Evolutionary conservation across 2,888 invertebrate genomes (phyloP).

Genomic region (Eupeodes luniger): DNA sequence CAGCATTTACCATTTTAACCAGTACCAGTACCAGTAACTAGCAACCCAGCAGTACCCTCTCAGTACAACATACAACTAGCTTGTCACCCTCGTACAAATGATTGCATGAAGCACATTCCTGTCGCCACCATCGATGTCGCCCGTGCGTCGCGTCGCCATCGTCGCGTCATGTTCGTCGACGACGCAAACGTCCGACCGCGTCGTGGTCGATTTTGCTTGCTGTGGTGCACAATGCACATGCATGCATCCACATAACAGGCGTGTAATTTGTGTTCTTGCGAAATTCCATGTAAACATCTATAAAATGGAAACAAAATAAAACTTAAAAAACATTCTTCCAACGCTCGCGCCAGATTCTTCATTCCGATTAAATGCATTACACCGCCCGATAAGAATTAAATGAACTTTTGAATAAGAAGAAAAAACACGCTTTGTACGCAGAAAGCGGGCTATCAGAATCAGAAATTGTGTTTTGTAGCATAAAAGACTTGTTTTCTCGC

Average conservation of each 20-base stretch:
- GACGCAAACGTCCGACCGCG: not conserved
- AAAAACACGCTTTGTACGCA: not conserved
- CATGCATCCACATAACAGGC: conserved; percentile 45
- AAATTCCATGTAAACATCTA: conserved; percentile 73
- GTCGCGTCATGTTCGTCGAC: not conserved
- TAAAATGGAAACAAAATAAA: conserved; percentile 53
- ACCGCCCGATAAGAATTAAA: conserved; percentile 71
- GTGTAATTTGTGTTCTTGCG: conserved; percentile 71
- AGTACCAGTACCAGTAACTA: not conserved
- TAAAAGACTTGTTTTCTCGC: not conserved
- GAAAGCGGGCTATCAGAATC: conserved; percentile 16
- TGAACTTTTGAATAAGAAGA: conserved; percentile 61
- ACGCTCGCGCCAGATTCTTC: conserved; percentile 68
- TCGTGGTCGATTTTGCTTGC: conserved; percentile 12
- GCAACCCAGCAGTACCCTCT: too few relatives aligned
- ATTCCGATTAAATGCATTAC: conserved; percentile 73
- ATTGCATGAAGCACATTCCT: conserved; percentile 47
- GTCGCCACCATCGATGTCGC: conserved; percentile 44
- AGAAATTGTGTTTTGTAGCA: not conserved
- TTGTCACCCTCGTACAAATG: conserved; percentile 60
- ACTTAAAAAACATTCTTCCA: conserved; percentile 25
- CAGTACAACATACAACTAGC: not conserved
- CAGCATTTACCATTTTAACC: conserved; percentile 14
- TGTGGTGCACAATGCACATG: conserved; percentile 18
- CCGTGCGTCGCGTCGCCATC: conserved; percentile 12